A percentile compares a stretch with the other conserved stretches of the same genome.
Evolutionary conservation across 2,888 invertebrate genomes (phyloP).

Genomic region (Phymatocera aterrima): DNA sequence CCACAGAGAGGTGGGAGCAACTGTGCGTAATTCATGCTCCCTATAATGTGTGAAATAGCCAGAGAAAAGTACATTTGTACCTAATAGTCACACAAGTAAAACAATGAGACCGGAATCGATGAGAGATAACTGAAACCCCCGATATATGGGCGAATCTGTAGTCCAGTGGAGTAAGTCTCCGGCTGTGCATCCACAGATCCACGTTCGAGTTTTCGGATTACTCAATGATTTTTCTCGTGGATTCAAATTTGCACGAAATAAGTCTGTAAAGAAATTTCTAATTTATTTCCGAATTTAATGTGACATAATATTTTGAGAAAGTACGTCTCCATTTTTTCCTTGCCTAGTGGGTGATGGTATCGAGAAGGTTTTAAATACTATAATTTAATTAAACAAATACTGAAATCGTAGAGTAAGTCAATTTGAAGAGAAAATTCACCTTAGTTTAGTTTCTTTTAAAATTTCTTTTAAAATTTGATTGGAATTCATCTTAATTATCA

Average conservation of each 20-base stretch:
- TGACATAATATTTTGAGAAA: not conserved
- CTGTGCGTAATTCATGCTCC: not conserved
- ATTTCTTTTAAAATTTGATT: not conserved
- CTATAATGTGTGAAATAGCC: not conserved
- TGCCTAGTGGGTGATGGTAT: conserved; percentile 57
- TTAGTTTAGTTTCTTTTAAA: not conserved
- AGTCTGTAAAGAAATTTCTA: no score
- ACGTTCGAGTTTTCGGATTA: no score
- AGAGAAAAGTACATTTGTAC: not conserved
- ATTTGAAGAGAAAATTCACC: not conserved
- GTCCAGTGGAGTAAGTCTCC: no score
- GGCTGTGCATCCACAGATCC: no score
- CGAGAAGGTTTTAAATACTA: conserved; percentile 48
- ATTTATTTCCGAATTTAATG: not conserved
- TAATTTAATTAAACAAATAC: conserved; percentile 46
- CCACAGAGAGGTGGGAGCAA: no score
- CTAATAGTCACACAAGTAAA: no score
- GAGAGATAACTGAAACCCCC: no score
- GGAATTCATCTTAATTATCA: not conserved
- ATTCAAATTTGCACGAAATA: no score
- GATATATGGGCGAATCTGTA: no score
- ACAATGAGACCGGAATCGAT: no score
- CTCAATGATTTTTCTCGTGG: no score
- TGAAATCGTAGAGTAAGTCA: conserved; percentile 1
- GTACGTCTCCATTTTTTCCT: conserved; percentile 43